phyloP scores from a whole-genome alignment of 1,140 invertebrate genomes.

The Polypedilum pembai region DNA sequence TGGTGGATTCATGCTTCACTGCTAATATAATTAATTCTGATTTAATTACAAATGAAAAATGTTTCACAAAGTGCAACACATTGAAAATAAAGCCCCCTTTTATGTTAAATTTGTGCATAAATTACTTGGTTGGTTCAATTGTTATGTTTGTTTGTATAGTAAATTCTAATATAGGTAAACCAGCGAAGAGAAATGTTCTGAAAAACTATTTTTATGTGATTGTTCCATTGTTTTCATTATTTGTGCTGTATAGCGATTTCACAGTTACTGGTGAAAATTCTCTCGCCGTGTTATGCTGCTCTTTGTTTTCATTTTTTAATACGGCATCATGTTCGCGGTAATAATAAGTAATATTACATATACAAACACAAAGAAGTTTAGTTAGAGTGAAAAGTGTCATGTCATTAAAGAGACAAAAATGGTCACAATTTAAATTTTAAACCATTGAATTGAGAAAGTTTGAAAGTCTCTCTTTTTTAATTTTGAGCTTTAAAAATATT shows the following conservation, averaged over 20 bases:
- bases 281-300: background rate
- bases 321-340: background rate
- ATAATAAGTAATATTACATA: background rate
- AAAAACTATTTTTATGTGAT: background rate
- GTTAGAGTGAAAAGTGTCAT: background rate
- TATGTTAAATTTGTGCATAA: background rate
- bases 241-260: background rate
- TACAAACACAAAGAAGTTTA: background rate
- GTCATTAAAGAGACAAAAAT: constrained; percentile 3
- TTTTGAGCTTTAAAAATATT: background rate
- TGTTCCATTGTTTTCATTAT: constrained; percentile 12
- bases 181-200: background rate
- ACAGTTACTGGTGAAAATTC: background rate
- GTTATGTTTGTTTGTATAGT: background rate
- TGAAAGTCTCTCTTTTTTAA: background rate
- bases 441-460: background rate
- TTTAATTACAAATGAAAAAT: constrained; percentile 7
- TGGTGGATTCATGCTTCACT: background rate
- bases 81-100: background rate
- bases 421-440: background rate
- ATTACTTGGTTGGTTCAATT: background rate
- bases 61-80: background rate
- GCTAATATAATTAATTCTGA: background rate
- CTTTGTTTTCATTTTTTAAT: background rate
- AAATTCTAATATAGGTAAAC: constrained; percentile 2